Percentiles rank a stretch among this genome's conserved stretches.
Conservation (phyloP, 2,888 invertebrate species). For the Tenthredo scrophulariae region DNA sequence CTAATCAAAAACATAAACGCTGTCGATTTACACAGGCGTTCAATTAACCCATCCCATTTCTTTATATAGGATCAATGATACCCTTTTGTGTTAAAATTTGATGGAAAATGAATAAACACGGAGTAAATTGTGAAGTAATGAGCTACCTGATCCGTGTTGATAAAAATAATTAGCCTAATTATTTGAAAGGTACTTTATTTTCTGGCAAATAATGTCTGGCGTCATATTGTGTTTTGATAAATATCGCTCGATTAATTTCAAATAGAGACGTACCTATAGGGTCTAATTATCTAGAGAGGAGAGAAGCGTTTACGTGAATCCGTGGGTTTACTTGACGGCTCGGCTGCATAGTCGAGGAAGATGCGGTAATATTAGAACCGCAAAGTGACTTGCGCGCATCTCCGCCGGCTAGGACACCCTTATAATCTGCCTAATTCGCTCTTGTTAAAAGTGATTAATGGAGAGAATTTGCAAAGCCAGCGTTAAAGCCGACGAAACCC, state of each 20-base stretch:
- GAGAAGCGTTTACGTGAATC: neutral
- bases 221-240: neutral
- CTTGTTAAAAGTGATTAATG: conserved; percentile 56
- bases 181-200: neutral
- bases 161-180: conserved; percentile 26
- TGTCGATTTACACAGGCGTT: neutral
- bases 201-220: neutral
- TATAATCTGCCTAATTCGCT: conserved; percentile 54
- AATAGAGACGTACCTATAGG: neutral
- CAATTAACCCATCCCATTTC: neutral
- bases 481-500: conserved; percentile 38
- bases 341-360: neutral
- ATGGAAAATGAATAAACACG: neutral
- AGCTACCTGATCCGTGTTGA: conserved; percentile 7
- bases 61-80: neutral
- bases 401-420: conserved; percentile 33
- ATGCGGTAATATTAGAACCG: conserved; percentile 13
- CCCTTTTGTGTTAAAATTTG: neutral
- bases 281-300: neutral
- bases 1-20: neutral
- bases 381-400: neutral
- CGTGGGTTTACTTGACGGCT: neutral
- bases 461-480: conserved; percentile 40
- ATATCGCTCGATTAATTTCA: conserved; percentile 23
- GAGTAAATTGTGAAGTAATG: neutral